These are phyloP conservation scores for Apogon talboti DNA, from an alignment of 2,797 vertebrate genomes.

Conservation along the genomic window DNA sequence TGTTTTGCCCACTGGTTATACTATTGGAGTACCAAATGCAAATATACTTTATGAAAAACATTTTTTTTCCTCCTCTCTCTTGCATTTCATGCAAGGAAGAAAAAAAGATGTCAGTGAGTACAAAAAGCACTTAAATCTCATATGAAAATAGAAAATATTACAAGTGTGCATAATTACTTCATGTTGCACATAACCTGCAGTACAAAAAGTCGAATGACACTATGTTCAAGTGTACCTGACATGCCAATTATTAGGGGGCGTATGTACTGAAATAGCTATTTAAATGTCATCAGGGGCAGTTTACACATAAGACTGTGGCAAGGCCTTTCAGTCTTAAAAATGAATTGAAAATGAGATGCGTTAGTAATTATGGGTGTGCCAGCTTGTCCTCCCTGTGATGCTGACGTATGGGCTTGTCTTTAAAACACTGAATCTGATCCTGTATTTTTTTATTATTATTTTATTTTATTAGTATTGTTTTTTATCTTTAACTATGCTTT, in stretches of 20 bases:
- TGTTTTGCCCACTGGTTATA: conserved; percentile 77
- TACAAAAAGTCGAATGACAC: conserved; percentile 84
- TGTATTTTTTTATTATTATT: conserved; percentile 27
- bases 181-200: conserved; percentile 84
- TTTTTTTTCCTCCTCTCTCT: conserved; percentile 74
- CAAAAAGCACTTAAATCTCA: conserved; percentile 87
- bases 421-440: conserved; percentile 57
- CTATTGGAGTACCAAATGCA: conserved; percentile 84
- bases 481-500: conserved; percentile 28
- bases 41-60: conserved; percentile 83
- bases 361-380: conserved; percentile 56
- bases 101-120: conserved; percentile 82
- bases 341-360: conserved; percentile 65
- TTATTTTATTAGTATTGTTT: no score
- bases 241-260: conserved; percentile 75
- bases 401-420: conserved; percentile 49
- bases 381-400: conserved; percentile 69
- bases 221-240: conserved; percentile 80
- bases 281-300: conserved; percentile 72
- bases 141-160: conserved; percentile 89
- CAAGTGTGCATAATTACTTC: conserved; percentile 85
- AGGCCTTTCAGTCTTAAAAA: conserved; percentile 53
- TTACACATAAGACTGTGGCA: conserved; percentile 63
- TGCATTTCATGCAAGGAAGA: conserved; percentile 83
- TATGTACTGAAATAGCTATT: conserved; percentile 67